phyloP scores from a whole-genome alignment of 2,113 vertebrate species.

The Eira barbara region DNA sequence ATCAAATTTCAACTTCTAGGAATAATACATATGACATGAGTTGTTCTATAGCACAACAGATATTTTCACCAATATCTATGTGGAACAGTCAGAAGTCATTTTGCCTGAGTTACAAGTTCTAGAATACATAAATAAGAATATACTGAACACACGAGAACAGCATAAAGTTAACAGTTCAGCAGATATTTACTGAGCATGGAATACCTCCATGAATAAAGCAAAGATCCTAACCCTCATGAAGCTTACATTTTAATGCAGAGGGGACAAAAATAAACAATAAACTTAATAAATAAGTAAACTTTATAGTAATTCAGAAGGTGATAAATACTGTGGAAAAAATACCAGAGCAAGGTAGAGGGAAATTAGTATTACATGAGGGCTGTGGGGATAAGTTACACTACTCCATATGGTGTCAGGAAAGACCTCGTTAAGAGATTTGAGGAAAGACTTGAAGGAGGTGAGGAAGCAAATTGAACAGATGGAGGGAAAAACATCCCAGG shows the following conservation, averaged over 20 bases:
- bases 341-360: neutral
- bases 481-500: neutral
- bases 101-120: neutral
- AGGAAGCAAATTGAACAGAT: neutral
- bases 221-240: neutral
- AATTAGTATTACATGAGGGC: neutral
- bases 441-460: neutral
- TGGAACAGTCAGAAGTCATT: neutral
- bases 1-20: neutral
- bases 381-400: neutral
- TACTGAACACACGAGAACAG: neutral
- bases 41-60: neutral
- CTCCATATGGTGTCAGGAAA: neutral
- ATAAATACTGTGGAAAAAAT: neutral
- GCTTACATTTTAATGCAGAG: neutral
- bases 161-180: neutral
- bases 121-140: neutral
- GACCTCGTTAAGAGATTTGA: neutral
- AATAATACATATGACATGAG: neutral
- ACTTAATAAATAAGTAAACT: neutral
- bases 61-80: neutral
- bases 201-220: conserved; percentile 9
- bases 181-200: neutral
- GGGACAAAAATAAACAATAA: neutral
- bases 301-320: neutral